Percentiles rank a stretch among this genome's conserved stretches.
Evolutionary conservation across 2,888 invertebrate species (phyloP).

Genomic region (Hermodice carunculata): DNA sequence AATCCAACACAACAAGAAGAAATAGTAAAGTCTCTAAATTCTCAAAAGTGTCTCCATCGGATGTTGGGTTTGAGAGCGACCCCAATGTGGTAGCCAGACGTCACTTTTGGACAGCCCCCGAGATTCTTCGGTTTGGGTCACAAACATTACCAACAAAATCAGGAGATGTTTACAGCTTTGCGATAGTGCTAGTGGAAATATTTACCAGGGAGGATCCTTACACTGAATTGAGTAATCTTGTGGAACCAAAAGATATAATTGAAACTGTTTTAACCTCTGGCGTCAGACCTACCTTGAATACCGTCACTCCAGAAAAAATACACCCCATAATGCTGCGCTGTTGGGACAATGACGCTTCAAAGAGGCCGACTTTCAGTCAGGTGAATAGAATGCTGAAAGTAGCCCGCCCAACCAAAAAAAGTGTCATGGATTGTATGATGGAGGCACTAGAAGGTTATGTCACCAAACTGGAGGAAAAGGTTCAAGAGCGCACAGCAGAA

Average conservation of each 20-base stretch:
- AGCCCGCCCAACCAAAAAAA: constrained; percentile 47
- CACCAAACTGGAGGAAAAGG: constrained; percentile 54
- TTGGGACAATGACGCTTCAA: constrained; percentile 50
- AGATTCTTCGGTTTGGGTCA: constrained; percentile 22
- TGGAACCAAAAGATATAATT: constrained; percentile 36
- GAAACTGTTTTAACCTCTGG: constrained; percentile 40
- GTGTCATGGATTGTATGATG: constrained; percentile 65
- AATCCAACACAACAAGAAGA: neutral
- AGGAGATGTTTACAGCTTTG: constrained; percentile 47
- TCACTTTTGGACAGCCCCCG: constrained; percentile 43
- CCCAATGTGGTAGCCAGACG: constrained; percentile 26
- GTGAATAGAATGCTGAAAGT: constrained; percentile 48
- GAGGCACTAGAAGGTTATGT: constrained; percentile 62
- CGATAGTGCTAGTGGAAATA: constrained; percentile 46
- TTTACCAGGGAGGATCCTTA: constrained; percentile 48
- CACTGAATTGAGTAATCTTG: constrained; percentile 24
- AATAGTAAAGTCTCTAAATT: neutral
- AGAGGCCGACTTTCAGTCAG: constrained; percentile 44
- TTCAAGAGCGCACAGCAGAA: constrained; percentile 53
- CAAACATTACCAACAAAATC: constrained; percentile 18
- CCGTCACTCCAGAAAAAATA: constrained; percentile 40
- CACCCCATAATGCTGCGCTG: constrained; percentile 50
- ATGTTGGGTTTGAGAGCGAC: constrained; percentile 1
- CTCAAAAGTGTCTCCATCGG: neutral
- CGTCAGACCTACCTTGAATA: constrained; percentile 46